These are phyloP conservation scores for Lathamus discolor DNA, from an alignment of 2,113 vertebrate species.

Conservation along the genomic window DNA sequence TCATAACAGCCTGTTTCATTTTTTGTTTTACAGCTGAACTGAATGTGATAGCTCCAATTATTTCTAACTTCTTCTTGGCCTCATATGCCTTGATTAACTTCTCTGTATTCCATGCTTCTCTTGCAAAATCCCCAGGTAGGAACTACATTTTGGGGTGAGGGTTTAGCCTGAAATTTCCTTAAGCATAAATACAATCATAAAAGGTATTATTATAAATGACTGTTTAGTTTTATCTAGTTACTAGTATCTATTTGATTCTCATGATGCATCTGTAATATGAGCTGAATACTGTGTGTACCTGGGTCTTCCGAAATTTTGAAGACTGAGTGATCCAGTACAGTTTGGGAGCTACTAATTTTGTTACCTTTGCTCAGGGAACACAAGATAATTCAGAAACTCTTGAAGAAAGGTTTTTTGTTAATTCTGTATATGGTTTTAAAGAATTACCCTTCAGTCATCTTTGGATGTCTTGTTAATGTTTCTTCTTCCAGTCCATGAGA, in stretches of 20 bases:
- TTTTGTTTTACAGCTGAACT: conserved; percentile 83
- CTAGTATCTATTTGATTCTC: neutral
- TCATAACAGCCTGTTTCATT: neutral
- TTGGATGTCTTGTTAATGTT: neutral
- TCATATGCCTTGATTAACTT: conserved; percentile 99
- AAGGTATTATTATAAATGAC: neutral
- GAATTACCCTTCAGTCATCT: neutral
- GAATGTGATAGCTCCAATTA: conserved; percentile 96
- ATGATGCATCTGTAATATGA: neutral
- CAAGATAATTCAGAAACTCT: neutral
- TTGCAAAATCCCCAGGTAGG: conserved; percentile 98
- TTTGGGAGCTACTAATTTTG: neutral
- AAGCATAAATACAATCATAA: neutral
- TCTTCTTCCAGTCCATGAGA: neutral
- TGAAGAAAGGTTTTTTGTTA: neutral
- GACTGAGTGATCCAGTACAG: neutral
- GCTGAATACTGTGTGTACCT: neutral
- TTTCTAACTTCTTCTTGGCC: conserved; percentile 98
- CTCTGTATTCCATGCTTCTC: conserved; percentile 96
- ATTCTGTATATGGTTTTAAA: neutral
- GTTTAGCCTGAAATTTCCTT: neutral
- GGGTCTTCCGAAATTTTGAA: neutral
- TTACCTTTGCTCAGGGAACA: neutral
- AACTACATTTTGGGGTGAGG: neutral
- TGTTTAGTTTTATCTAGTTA: neutral